Conservation (phyloP, 2,797 vertebrate species). For the Peromyscus melanophrys region DNA sequence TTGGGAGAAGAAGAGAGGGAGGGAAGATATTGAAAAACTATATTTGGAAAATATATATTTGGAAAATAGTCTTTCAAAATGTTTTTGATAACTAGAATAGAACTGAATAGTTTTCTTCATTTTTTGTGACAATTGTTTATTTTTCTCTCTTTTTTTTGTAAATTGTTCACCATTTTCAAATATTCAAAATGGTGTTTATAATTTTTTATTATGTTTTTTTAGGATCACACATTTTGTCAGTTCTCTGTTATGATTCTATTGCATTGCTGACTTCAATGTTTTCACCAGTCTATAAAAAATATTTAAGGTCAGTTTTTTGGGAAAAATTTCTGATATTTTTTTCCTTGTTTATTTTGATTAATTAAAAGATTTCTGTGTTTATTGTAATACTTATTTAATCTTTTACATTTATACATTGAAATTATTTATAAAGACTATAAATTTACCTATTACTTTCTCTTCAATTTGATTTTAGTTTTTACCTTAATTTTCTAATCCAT, state of each 20-base stretch:
- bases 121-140: neutral
- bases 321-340: neutral
- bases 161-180: neutral
- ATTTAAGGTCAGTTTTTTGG: neutral
- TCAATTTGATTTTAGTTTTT: conserved; percentile 10
- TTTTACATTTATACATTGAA: neutral
- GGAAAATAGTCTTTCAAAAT: neutral
- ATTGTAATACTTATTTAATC: neutral
- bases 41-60: too few relatives aligned
- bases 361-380: neutral
- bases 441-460: neutral
- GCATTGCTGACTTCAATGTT: neutral
- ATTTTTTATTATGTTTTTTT: neutral
- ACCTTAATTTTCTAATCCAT: neutral
- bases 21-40: too few relatives aligned
- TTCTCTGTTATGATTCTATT: neutral
- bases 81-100: neutral
- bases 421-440: neutral
- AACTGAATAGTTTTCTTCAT: neutral
- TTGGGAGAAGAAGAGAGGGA: fast-evolving
- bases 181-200: neutral
- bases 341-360: neutral
- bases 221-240: neutral
- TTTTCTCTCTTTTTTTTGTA: neutral
- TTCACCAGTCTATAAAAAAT: neutral